phyloP scores from a whole-genome alignment of 2,113 vertebrate genomes.

The Trochalopteron elliotii region DNA sequence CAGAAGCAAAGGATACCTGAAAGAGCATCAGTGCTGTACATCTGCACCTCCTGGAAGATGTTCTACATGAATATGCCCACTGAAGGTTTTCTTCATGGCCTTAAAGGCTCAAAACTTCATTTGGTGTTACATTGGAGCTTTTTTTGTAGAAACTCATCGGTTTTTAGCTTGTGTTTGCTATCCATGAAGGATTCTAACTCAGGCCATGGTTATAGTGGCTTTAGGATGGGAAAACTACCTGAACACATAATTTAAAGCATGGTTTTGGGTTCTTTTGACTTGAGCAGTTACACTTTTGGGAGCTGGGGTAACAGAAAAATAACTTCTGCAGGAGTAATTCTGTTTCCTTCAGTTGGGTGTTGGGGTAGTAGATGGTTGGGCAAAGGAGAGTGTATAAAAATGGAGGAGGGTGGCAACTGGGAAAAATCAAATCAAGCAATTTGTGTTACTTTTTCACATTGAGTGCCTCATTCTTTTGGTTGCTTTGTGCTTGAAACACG shows the following conservation, averaged over 20 bases:
- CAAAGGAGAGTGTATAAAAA: background rate
- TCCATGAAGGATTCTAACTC: background rate
- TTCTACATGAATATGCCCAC: accelerated
- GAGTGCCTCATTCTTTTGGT: background rate
- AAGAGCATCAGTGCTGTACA: background rate
- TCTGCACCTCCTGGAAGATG: background rate
- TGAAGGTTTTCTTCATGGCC: background rate
- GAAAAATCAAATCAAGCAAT: background rate
- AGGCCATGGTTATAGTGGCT: background rate
- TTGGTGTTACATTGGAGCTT: background rate
- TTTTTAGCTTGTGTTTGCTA: background rate
- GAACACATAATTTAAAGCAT: background rate
- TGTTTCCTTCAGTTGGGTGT: background rate
- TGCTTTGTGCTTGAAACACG: background rate
- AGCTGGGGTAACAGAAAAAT: background rate
- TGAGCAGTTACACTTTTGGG: background rate
- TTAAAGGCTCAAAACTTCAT: background rate
- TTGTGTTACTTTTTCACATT: background rate
- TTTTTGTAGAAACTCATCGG: background rate
- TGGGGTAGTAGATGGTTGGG: background rate
- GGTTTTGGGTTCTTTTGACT: background rate
- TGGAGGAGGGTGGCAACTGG: background rate
- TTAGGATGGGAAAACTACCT: background rate
- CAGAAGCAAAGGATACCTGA: background rate
- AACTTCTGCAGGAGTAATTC: background rate